These are phyloP conservation scores for Gorsachius goisagi DNA, from an alignment of 2,113 vertebrate species.

Conservation along the genomic window DNA sequence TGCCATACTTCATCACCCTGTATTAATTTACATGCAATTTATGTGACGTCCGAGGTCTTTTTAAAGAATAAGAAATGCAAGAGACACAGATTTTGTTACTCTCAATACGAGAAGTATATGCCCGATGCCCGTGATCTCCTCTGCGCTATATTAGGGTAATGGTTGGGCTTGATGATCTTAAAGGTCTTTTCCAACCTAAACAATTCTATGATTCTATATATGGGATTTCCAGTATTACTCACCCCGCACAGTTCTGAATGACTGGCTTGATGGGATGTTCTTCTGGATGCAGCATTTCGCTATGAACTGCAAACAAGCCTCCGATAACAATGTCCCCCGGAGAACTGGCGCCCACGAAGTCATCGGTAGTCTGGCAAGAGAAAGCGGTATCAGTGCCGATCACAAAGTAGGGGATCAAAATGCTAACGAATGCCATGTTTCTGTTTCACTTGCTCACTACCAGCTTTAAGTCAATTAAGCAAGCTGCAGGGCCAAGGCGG, in stretches of 20 bases:
- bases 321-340: constrained; percentile 74
- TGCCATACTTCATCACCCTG: background rate
- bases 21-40: fast-evolving
- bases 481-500: background rate
- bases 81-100: background rate
- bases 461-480: constrained; percentile 17
- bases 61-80: background rate
- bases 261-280: constrained; percentile 66
- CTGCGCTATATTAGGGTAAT: background rate
- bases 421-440: constrained; percentile 62
- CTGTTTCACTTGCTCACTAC: constrained; percentile 8
- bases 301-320: constrained; percentile 77
- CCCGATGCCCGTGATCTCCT: background rate
- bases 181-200: no score
- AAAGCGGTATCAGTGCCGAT: background rate
- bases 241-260: constrained; percentile 77
- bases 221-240: constrained; percentile 50
- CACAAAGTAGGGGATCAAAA: constrained; percentile 52
- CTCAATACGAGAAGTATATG: background rate
- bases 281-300: constrained; percentile 64
- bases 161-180: no score
- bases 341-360: constrained; percentile 69
- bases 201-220: no score
- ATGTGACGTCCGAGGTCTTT: background rate
- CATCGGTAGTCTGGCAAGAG: constrained; percentile 65